Conservation (phyloP, 2,113 vertebrate species). For the Chlamydotis undulata region DNA sequence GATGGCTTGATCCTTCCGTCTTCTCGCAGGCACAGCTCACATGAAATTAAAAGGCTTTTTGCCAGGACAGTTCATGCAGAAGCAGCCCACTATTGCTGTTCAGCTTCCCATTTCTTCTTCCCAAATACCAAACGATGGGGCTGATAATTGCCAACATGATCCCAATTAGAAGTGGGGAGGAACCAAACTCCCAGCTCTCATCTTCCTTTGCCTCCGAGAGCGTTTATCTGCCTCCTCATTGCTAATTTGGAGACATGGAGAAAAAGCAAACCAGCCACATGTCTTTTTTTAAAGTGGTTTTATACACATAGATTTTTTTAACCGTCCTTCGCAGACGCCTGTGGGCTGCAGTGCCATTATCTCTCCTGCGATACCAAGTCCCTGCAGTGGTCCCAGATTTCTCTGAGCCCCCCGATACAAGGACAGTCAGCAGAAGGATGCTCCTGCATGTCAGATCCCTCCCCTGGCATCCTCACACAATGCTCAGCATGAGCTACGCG, state of each 20-base stretch:
- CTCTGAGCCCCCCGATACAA: background rate
- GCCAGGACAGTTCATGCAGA: slow-evolving; percentile 25
- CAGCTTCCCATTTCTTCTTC: background rate
- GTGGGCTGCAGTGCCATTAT: background rate
- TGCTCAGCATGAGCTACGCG: accelerated
- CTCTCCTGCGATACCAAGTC: background rate
- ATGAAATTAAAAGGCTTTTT: slow-evolving; percentile 53
- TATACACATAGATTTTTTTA: background rate
- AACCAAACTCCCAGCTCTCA: background rate
- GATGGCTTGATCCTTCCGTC: slow-evolving; percentile 17
- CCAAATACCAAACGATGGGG: background rate
- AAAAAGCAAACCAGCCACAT: background rate
- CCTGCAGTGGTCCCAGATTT: background rate
- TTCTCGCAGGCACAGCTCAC: slow-evolving; percentile 29
- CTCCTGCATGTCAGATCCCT: background rate
- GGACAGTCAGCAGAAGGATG: background rate
- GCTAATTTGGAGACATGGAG: background rate
- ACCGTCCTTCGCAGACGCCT: background rate
- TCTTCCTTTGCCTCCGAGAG: background rate
- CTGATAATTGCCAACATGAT: background rate
- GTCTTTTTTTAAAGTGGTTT: background rate
- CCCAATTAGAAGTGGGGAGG: background rate
- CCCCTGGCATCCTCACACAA: background rate
- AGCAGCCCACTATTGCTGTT: background rate
- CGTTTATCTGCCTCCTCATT: background rate